Base-by-base conservation (phyloP, 1,140 invertebrate species). In the Heliconius nattereri region DNA sequence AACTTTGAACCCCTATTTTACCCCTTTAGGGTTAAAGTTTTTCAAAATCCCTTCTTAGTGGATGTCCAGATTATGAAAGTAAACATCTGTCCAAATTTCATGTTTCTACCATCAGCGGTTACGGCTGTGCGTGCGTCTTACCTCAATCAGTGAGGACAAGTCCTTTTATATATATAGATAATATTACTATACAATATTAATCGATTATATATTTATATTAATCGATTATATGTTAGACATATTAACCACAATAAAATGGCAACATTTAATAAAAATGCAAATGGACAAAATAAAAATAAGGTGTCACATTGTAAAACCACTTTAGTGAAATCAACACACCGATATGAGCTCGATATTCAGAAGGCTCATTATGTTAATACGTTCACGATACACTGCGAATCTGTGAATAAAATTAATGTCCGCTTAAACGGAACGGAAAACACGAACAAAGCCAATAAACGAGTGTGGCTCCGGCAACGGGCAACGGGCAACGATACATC, bases 371-470 rank as follows among this genome's bases (percentile, higher is more conserved):
- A 93, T 93, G 91, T 91, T 93, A 92, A 93, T 93, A 88, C 87
- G 87, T 89, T 88, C 87, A 87, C 91, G 90, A 91, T 91, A 91
- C 92, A 89, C 89, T 87, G 87, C 86, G 87, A 92, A 92, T 93
- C 92, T 89, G 92, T 88, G 92, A 91, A 93, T 90, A 91, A 92
- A 91, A 93, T 93, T 91, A 93, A 91, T 90, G 92, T 92, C 88
- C 89, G 88, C 90, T 92, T 92, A 93, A 92, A 91, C 87, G 89
- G 85, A 92, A 91, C 87, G 89, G 85, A 90, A 93, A 93, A 92
- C 92, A 87, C 91, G 89, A 87, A 91, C 90, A 90, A 88, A 89
- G 87, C 88, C 90, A 93, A 92, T 92, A 89, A 90, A 90, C 85
- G 85, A 85, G 87, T 84, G 85, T 84, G 82, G 86, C 81, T 86